Evolutionary conservation across 2,888 invertebrate species (phyloP).

Genomic region (Sthenelais limicola): DNA sequence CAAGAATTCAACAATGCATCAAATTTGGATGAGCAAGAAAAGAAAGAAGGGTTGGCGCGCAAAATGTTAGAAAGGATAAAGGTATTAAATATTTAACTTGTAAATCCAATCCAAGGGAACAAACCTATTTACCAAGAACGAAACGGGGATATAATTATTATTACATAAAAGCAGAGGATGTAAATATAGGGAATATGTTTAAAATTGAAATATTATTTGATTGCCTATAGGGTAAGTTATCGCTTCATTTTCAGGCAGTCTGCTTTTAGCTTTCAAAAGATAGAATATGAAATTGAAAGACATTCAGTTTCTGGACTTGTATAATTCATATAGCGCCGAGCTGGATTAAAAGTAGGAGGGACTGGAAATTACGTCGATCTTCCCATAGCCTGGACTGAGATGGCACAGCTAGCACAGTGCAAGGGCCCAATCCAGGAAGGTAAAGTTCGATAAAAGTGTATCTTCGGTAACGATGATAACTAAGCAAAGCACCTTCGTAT

Average conservation of each 20-base stretch:
- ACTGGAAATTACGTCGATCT: slow-evolving; percentile 66
- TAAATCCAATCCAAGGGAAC: no score
- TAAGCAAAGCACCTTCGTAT: not conserved
- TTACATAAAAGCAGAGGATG: no score
- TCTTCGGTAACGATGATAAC: not conserved
- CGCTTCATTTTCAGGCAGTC: no score
- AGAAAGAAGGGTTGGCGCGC: slow-evolving; percentile 63
- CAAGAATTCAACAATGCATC: slow-evolving; percentile 66
- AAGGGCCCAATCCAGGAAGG: slow-evolving; percentile 71
- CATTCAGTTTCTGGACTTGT: no score
- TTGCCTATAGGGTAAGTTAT: no score
- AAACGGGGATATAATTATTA: no score
- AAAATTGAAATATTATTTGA: no score
- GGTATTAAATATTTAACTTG: no score
- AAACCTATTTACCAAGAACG: no score
- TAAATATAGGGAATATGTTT: no score
- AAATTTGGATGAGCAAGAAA: slow-evolving; percentile 60
- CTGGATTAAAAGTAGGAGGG: slow-evolving; percentile 64
- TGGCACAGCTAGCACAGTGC: slow-evolving; percentile 71
- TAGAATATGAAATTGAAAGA: no score
- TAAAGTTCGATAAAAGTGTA: slow-evolving; percentile 45
- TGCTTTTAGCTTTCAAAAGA: no score
- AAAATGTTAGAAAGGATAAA: slow-evolving; percentile 70
- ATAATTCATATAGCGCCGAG: slow-evolving; percentile 60
- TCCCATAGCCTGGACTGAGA: slow-evolving; percentile 71